Base-by-base conservation (phyloP, 1,140 invertebrate species). In the Patella vulgata region DNA sequence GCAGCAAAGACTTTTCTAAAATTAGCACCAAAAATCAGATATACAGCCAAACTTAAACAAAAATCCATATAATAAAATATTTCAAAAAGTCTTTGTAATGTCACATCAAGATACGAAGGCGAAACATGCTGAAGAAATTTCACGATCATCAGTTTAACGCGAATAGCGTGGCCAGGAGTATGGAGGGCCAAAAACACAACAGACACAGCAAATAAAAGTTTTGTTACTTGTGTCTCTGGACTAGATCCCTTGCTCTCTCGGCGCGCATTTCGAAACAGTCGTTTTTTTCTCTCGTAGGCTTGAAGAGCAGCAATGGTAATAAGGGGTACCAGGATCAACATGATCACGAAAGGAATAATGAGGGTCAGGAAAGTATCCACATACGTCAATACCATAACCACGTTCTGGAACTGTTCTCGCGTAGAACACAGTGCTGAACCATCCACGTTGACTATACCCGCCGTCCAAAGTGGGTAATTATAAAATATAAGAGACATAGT, bases 391-490 rank as follows among this genome's bases (percentile, higher is more conserved):
- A 39, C 56, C 39, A 54, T 55, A 43, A 52, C 53, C 27, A 63
- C 36, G 33, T 36, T 21, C 25, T 40, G n/a, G 52, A 43, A 63
- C 27, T 55, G 27, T 39, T 2, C 19, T 4, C 33, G 23, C 46
- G 27, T 57, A 17, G 31, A 23, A 23, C 52, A 54, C 3, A 36
- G 9, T 36, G n/a, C 19, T 23, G 5, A 12, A 9, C n/a, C 17
- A 39, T 36, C 11, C 8, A 19, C n/a, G 3, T 30, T 33, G 2
- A 61, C 31, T 3, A 62, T 46, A 17, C 42, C 46, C 3, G 59
- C 63, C 21, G 73, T 78, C 70, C 75, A 80, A 8, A 83, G 53
- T 0, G 77, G 65, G 65, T 74, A 77, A 43, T 68, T 77, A 63
- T 82, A 80, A 33, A 71, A 43, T 0, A 68, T 14, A 1, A 76